Evolutionary conservation across 2,113 vertebrate genomes (phyloP).

Genomic region (Pholis gunnellus): DNA sequence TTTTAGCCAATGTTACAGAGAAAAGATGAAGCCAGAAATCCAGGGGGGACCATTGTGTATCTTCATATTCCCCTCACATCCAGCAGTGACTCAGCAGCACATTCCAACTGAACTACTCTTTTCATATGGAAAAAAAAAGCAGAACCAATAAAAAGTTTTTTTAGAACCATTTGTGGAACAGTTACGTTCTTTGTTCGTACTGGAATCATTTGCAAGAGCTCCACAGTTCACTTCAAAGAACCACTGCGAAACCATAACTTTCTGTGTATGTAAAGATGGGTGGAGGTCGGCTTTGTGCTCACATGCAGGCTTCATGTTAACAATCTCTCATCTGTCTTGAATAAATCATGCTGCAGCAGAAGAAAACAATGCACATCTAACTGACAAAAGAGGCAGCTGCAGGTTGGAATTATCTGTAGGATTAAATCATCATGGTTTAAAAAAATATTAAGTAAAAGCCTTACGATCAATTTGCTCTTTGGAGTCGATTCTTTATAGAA

Average conservation of each 20-base stretch:
- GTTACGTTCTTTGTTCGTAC: background rate
- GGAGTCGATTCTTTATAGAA: conserved; percentile 26
- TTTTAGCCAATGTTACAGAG: background rate
- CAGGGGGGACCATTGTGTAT: background rate
- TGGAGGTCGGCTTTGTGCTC: conserved; percentile 35
- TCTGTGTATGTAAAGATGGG: conserved; percentile 19
- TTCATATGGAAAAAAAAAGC: conserved; percentile 4
- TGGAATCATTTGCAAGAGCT: background rate
- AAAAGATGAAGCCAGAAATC: background rate
- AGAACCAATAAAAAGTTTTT: background rate
- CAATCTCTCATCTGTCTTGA: conserved; percentile 72
- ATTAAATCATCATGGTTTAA: too few relatives aligned
- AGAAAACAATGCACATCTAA: conserved; percentile 18
- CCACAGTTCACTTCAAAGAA: conserved; percentile 27
- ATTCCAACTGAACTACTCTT: conserved; percentile 10
- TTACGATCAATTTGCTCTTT: conserved; percentile 56
- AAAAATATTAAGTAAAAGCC: conserved; percentile 9
- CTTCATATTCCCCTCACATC: background rate
- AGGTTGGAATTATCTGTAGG: background rate
- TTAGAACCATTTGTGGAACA: background rate
- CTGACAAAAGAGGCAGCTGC: conserved; percentile 17
- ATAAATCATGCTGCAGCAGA: conserved; percentile 61
- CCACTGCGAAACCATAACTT: conserved; percentile 9
- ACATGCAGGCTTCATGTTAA: conserved; percentile 58
- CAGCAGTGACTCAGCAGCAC: conserved; percentile 17